phyloP scores from a whole-genome alignment of 2,113 vertebrate species.

The Syngnathus scovelli region DNA sequence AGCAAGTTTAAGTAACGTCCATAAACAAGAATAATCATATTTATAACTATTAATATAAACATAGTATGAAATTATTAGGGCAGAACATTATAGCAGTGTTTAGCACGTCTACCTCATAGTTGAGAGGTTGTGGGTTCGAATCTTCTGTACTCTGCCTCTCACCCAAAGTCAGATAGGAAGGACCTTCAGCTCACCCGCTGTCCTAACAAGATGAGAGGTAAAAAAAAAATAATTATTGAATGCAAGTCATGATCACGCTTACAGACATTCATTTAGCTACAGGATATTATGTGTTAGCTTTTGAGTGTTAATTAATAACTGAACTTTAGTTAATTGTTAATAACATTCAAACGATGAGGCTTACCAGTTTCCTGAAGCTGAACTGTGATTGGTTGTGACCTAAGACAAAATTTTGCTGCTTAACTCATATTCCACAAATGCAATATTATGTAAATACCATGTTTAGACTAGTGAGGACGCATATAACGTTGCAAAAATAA shows the following conservation, averaged over 20 bases:
- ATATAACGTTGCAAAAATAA: too few species aligned
- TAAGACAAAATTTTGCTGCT: too few species aligned
- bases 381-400: too few species aligned
- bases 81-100: neutral
- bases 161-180: neutral
- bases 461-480: too few species aligned
- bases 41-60: too few species aligned
- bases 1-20: neutral
- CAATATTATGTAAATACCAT: too few species aligned
- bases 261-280: neutral
- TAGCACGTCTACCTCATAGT: neutral
- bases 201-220: neutral
- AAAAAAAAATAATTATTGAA: neutral
- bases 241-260: neutral
- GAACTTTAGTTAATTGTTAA: too few species aligned
- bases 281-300: neutral
- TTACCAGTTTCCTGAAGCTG: too few species aligned
- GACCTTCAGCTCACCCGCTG: too few species aligned
- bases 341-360: too few species aligned
- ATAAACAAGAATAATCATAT: neutral
- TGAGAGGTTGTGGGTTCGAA: neutral
- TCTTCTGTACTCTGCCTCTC: neutral
- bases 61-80: neutral
- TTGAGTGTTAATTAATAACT: neutral
- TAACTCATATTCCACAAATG: too few species aligned